Evolutionary conservation across 2,113 vertebrate species (phyloP), one percentile per base, ranked within the genome.

Genomic region (Silurus meridionalis): DNA sequence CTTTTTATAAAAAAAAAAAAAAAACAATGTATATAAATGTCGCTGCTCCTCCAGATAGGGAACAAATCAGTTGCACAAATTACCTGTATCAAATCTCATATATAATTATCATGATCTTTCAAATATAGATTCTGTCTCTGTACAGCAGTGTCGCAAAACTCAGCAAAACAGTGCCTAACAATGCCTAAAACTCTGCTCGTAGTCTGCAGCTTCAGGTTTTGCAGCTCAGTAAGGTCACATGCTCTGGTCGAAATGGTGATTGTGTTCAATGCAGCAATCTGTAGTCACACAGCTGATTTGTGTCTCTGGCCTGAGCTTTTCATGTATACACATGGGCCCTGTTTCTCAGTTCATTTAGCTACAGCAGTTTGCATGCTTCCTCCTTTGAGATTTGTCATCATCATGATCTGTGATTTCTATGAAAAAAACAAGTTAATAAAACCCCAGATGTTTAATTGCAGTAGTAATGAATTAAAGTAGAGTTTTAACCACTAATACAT

Each of bases 291-390:
- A 21, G 63, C 5, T 71, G 55, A 60, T 46, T 64, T 50, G 60
- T 17, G 52, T 67, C 11, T 21, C 66, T 46, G 25, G 80, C 63
- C 53, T 57, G 58, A 55, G 74, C 55, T 17, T 25, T 85, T 25
- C 60, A 64, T 55, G 6, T 5, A 66, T 19, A 66, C 63, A 25
- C 23, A 57, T 46, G 17, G 17, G 19, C 55, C 50, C 21, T 63
- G 80, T 17, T 79, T 72, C 46, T 57, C 48, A 66, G 61, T 50
- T 66, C 52, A 58, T 28, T 95, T 92, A 95, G 66, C 93, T 95
- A 92, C 98, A 99, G 88, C 97, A 99, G 28, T 94, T 95, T 83
- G 93, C 17, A 64, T 95, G 94, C 83, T 93, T 97, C 90, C 94
- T 96, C 91, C 92, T 95, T 0, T 87, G 85, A 0, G 91, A 93